These are phyloP conservation scores for Conchocele bisecta DNA, from an alignment of 2,888 invertebrate species.

Conservation along the genomic window DNA sequence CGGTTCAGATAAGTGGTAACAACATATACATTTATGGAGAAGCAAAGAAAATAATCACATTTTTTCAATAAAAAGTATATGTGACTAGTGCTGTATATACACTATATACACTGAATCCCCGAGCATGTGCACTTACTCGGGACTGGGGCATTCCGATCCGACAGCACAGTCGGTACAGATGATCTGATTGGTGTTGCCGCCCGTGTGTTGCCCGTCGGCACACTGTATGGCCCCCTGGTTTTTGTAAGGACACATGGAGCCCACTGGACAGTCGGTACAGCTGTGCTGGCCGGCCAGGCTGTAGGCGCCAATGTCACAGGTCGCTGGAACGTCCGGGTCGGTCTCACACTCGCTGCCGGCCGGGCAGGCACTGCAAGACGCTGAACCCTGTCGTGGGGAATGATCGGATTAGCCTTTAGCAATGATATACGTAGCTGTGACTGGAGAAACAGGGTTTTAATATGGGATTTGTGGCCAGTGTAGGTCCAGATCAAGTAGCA, in stretches of 20 bases:
- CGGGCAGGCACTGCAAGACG: constrained; percentile 67
- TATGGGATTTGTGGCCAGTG: too few species aligned
- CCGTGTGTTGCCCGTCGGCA: constrained; percentile 70
- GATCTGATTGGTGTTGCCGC: constrained; percentile 57
- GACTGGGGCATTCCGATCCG: constrained; percentile 69
- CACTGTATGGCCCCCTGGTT: constrained; percentile 67
- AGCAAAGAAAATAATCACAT: too few species aligned
- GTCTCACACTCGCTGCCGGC: constrained; percentile 71
- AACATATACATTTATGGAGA: too few species aligned
- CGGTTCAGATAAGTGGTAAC: too few species aligned
- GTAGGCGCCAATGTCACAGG: constrained; percentile 71
- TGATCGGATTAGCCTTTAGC: too few species aligned
- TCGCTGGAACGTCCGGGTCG: constrained; percentile 48
- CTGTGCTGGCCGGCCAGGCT: constrained; percentile 69
- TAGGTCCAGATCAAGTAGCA: too few species aligned
- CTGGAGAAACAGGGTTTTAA: too few species aligned
- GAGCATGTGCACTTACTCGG: constrained; percentile 44
- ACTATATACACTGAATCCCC: too few species aligned
- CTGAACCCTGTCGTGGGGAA: too few species aligned
- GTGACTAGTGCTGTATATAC: too few species aligned
- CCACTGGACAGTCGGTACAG: constrained; percentile 74
- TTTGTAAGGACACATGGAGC: constrained; percentile 69
- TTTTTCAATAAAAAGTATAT: too few species aligned
- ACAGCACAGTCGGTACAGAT: constrained; percentile 74
- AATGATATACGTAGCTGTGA: too few species aligned